These are phyloP conservation scores for Miichthys miiuy DNA, from an alignment of 2,797 vertebrate genomes.

Conservation along the genomic window DNA sequence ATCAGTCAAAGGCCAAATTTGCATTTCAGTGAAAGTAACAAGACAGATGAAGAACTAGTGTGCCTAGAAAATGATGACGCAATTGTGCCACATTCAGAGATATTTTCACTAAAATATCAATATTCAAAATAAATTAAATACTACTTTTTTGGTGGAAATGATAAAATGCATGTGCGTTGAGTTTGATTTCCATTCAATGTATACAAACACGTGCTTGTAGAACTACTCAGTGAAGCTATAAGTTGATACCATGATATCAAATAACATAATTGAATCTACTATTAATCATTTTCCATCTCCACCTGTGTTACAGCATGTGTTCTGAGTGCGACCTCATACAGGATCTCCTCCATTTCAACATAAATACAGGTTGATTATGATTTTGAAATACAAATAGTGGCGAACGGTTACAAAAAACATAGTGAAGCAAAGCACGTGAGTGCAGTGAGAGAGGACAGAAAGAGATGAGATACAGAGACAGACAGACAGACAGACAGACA, in stretches of 20 bases:
- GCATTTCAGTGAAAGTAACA: conserved; percentile 1
- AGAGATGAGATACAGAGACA: conserved; percentile 41
- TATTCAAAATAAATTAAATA: not conserved
- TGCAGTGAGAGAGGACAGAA: conserved; percentile 38
- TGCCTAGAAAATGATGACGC: conserved; percentile 20
- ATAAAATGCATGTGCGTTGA: conserved; percentile 1
- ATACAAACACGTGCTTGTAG: not conserved
- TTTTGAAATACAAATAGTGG: conserved; percentile 42
- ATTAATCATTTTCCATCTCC: conserved; percentile 41
- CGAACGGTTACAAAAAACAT: conserved; percentile 49
- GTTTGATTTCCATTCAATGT: conserved; percentile 8
- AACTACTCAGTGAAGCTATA: conserved; percentile 5
- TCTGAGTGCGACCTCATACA: conserved; percentile 19
- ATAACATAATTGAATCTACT: conserved; percentile 10
- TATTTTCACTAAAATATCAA: not conserved
- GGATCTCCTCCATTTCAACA: conserved; percentile 5
- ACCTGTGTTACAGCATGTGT: conserved; percentile 14
- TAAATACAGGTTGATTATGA: conserved; percentile 34
- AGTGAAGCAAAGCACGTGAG: conserved; percentile 45
- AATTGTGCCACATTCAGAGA: not conserved
- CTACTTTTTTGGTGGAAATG: not conserved
- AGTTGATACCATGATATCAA: not conserved
- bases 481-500: conserved; percentile 3
- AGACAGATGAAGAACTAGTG: not conserved
- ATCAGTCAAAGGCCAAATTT: conserved; percentile 29